Base-by-base conservation (phyloP, 2,113 vertebrate genomes). In the Canis aureus region DNA sequence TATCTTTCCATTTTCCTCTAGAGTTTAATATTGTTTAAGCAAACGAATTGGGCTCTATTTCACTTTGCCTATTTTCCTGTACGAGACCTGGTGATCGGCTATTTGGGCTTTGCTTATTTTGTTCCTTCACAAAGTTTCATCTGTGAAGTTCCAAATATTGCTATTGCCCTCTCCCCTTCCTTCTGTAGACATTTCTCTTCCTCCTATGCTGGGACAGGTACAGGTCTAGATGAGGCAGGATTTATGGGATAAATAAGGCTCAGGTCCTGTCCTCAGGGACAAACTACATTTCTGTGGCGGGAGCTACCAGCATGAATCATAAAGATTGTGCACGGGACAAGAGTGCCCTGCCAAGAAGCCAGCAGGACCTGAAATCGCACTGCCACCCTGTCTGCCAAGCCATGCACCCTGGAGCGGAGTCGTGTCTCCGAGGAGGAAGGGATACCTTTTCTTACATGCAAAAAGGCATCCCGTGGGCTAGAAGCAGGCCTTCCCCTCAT, bases 21-120 rank as follows among this genome's bases (percentile, higher is more conserved):
- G 89, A 94, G 95, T 97, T 97, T 86, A 89, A 97, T 89, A 79
- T 91, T 97, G 80, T 82, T 97, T 91, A 93, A 97, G 91, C 88
- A 94, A 97, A 96, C 85, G 91, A 94, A 98, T 92, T 96, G 81
- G 94, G 92, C 91, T 78, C 64, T 94, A 91, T 94, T 94, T 95
- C 94, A 96, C 76, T 84, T 73, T 20, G 81, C 83, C 86, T 91
- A 53, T 85, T 96, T 84, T 85, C 85, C 59, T 27, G 16, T 49
- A 49, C 88, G 49, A 88, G 79, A 82, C 38, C 35, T 15, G 91
- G 80, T 22, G 51, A 71, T 64, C 1, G 9, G 74, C 71, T 67
- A 19, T 73, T 82, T 92, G 59, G 51, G 32, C 32, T 57, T 86
- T 5, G 19, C 55, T 96, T 88, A 27, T 51, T 84, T 92, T 60